Evolutionary conservation across 2,888 invertebrate genomes (phyloP), one percentile per base, ranked within the genome.

Genomic region (Drosophila prostipennis): DNA sequence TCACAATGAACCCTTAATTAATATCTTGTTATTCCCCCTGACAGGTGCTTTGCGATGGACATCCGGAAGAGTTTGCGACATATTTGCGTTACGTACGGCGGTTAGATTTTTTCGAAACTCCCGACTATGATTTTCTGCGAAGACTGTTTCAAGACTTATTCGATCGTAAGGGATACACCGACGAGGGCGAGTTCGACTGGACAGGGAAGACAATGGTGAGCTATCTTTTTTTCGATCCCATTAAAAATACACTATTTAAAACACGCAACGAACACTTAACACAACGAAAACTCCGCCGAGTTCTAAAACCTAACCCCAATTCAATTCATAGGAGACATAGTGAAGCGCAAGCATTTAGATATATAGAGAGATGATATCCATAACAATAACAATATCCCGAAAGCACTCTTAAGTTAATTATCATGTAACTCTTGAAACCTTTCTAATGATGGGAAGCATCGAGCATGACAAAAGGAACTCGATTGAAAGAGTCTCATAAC

Each of bases 61-160:
- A 96, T 94, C 95, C 96, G 90, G 99, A 99, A 92, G 99, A 99
- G 93, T 96, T 99, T 95, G 97, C 98, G 78, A 98, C 97, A 91
- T 99, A 99, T 93, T 94, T 99, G 88, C 96, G 98, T 90, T 99
- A 99, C 94, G 99, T 99, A 73, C 95, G 96, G 88, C 95, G 98
- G 92, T 94, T 99, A 92, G 99, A 99, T 94, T 99, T 99, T 94
- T 99, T 99, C 94, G 99, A 99, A 94, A 98, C 98, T 83, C 99
- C 99, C 69, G 99, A 99, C 94, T 99, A 99, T 94, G 98, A 99
- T 93, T 99, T 99, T 94, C 95, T 99, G 93, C 95, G 98, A 91
- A 97, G 97, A 92, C 95, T 98, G 93, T 99, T 99, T 94, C 96
- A 96, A 92, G 97, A 97, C 92, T 94, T 98, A 90, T 97, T 96